Base-by-base conservation (phyloP, 2,888 invertebrate genomes). In the Parasteatoda lunata region DNA sequence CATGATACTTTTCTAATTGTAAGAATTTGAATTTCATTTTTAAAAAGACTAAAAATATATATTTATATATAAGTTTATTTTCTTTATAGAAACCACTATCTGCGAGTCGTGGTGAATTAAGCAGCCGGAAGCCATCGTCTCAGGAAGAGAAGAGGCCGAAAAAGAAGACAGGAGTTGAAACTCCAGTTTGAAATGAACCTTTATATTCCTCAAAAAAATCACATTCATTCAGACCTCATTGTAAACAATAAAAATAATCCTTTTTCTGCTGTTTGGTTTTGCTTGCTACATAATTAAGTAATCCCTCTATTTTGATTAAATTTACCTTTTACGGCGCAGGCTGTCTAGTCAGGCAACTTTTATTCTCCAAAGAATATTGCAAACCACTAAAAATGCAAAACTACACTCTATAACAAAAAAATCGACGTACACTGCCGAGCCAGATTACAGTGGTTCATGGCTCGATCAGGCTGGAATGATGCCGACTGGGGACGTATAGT, bases 241-340 rank as follows among this genome's bases (percentile, higher is more conserved):
- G 80, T 86, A 77, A 86, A 86, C 80, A 86, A 86, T 86, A 81
- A 86, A 85, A 65, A 15, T 45, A 7, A 71, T 71, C 85, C 76
- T 80, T 86, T 80, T 77, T 64, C 52, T 80, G n/a, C 65, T 49
- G 71, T 15, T 7, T 49, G 71, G 7, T n/a, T 30, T 30, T 30
- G 30, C 30, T 30, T 30, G 30, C 2, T 30, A 0, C 30, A 30
- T 30, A 30, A 30, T 30, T 30, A n/a, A n/a, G n/a, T n/a, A 30
- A 30, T 30, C 0, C 30, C 30, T 30, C 30, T 30, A 2, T 30
- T 30, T 30, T 30, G 30, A 30, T 2, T 30, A 30, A 30, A 30
- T 30, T 30, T 30, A 30, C 30, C 30, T 30, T 30, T 30, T 30
- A 30, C 30, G 30, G 30, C 2, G 30, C 30, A 30, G 30, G 30